Evolutionary conservation across 2,797 vertebrate species (phyloP), one percentile per base, ranked within the genome.

Genomic region (Cottoperca gobio): DNA sequence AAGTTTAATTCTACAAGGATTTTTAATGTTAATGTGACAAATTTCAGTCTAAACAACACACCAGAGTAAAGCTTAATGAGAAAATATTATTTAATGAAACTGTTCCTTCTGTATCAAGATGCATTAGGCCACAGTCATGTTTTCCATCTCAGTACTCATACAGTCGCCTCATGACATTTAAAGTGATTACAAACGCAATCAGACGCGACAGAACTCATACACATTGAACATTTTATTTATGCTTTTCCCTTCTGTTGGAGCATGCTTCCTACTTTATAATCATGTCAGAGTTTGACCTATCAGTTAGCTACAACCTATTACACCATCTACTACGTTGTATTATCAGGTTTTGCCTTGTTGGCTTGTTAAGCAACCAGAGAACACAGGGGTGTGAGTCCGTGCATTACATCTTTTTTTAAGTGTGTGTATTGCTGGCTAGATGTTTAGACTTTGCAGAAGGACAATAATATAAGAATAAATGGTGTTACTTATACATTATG

Each of bases 91-190:
- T 12, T 6, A 35, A 55, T 21, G 11, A 50, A 48, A 58, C 3
- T 43, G 33, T n/a, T 8, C n/a, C 21, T 21, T 24, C n/a, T 40
- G 37, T 8, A 33, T 33, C 43, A 49, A 39, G 13, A 48, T 37
- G 40, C 26, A 53, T 14, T 31, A 7, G 2, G 24, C 49, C 33
- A 2, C 39, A 49, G 46, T 21, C 42, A 28, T 8, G 24, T 21
- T 45, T n/a, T 62, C 40, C 19, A 14, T 33, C 21, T 28, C n/a
- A 0, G 53, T 10, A 3, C 23, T 35, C 10, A 19, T 23, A 6
- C 1, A 17, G 55, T 55, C 19, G 28, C 65, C 62, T 78, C 62
- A 11, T 83, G 81, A 83, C 83, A 58, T 78, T 73, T 70, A 78
- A 81, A 78, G 48, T 72, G 16, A 75, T 81, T 73, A 58, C 26